phyloP scores from a whole-genome alignment of 2,888 invertebrate species.

The Cheilosia scutellata region DNA sequence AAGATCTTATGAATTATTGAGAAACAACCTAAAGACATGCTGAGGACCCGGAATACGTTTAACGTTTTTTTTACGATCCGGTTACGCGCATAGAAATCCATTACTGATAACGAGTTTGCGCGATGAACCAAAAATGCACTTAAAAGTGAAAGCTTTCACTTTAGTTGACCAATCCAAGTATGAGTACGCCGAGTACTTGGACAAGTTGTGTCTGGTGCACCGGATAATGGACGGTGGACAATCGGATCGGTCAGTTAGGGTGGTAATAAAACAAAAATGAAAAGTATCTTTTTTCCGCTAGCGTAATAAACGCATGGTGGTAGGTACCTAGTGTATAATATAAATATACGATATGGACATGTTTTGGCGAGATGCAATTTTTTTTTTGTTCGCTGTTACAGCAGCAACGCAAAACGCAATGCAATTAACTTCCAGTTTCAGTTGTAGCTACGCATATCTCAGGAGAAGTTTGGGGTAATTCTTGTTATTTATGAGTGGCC shows the following conservation, averaged over 20 bases:
- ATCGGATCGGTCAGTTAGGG: slow-evolving; percentile 8
- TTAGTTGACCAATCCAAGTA: slow-evolving; percentile 41
- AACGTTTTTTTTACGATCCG: not conserved
- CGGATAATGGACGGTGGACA: not conserved
- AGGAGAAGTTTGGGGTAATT: slow-evolving; percentile 9
- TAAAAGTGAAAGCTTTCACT: slow-evolving; percentile 72
- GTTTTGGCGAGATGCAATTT: slow-evolving; percentile 46
- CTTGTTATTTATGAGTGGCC: slow-evolving; percentile 24
- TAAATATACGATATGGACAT: slow-evolving; percentile 14
- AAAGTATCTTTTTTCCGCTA: slow-evolving; percentile 35
- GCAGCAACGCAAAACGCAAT: slow-evolving; percentile 36
- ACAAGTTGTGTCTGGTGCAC: not conserved
- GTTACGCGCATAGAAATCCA: slow-evolving; percentile 36
- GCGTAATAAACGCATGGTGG: slow-evolving; percentile 20
- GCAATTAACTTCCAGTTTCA: slow-evolving; percentile 58
- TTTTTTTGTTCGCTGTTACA: slow-evolving; percentile 5
- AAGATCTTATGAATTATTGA: slow-evolving; percentile 11
- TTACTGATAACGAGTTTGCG: slow-evolving; percentile 39
- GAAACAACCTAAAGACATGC: slow-evolving; percentile 17
- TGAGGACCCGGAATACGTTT: slow-evolving; percentile 5
- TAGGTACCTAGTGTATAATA: not conserved
- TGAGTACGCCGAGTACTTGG: not conserved
- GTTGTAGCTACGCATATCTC: not conserved
- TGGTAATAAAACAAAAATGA: slow-evolving; percentile 43
- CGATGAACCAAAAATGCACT: slow-evolving; percentile 29